A percentile compares a stretch with the other conserved stretches of the same genome.
These are phyloP conservation scores for Anorthoa munda DNA, from an alignment of 2,888 invertebrate species.

Conservation along the genomic window DNA sequence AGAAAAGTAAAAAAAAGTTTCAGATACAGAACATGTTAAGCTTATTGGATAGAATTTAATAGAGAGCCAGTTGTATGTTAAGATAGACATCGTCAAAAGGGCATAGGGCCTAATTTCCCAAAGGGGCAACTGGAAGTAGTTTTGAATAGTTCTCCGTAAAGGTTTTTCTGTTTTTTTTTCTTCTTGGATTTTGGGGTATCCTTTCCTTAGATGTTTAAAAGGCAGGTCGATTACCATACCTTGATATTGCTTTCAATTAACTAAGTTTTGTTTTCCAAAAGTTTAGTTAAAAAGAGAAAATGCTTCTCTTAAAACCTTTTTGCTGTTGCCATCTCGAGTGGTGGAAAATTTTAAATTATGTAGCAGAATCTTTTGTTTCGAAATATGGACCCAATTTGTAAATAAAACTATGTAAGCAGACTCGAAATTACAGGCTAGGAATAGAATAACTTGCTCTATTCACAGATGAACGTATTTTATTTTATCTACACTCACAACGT, in stretches of 20 bases:
- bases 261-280: not conserved
- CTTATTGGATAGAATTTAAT: constrained; percentile 54
- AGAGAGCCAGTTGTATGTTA: constrained; percentile 52
- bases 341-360: not conserved
- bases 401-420: too few relatives aligned
- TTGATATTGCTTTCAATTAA: constrained; percentile 35
- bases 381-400: not conserved
- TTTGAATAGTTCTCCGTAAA: constrained; percentile 61
- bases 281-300: not conserved
- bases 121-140: constrained; percentile 55
- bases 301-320: not conserved
- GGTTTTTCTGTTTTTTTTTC: constrained; percentile 39
- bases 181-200: constrained; percentile 36
- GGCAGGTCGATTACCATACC: constrained; percentile 11
- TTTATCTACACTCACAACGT: too few relatives aligned
- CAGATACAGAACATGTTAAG: constrained; percentile 26
- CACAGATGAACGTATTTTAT: too few relatives aligned
- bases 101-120: constrained; percentile 65
- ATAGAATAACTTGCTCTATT: too few relatives aligned
- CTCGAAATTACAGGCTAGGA: too few relatives aligned
- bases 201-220: constrained; percentile 27
- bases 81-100: constrained; percentile 57
- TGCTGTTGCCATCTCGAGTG: not conserved
- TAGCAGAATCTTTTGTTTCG: not conserved
- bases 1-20: constrained; percentile 9